Conservation (phyloP, 2,113 vertebrate genomes). For the Aspidoscelis tigris region DNA sequence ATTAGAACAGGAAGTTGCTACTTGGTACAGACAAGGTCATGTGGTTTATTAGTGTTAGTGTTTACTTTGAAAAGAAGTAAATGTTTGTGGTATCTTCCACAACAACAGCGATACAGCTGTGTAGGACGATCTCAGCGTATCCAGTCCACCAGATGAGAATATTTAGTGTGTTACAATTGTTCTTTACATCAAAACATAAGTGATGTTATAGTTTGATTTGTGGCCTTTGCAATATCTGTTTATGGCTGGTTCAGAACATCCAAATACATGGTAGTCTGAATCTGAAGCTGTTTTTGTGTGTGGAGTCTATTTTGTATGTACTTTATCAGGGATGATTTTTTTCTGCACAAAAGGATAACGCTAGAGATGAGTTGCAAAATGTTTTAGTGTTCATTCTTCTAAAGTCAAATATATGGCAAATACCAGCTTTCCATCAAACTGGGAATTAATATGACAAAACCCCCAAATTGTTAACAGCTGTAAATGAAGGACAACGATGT, state of each 20-base stretch:
- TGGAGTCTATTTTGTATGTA: neutral
- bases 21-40: neutral
- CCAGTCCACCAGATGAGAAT: neutral
- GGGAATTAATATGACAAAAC: too few species aligned
- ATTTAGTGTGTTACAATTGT: neutral
- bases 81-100: neutral
- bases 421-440: neutral
- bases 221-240: constrained; percentile 12
- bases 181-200: neutral
- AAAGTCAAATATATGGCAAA: neutral
- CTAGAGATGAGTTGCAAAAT: neutral
- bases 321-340: too few species aligned
- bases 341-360: neutral
- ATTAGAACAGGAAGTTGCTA: neutral
- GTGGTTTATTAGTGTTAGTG: neutral
- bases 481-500: neutral
- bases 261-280: neutral
- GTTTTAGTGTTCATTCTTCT: neutral
- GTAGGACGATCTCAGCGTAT: neutral
- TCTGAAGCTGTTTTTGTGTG: neutral
- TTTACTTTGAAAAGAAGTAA: neutral
- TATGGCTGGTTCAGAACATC: neutral
- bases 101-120: neutral
- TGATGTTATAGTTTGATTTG: neutral
- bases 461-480: neutral